A percentile compares a stretch with the other conserved stretches of the same genome.
Conservation (phyloP, 2,797 vertebrate genomes). For the Acanthopagrus latus region DNA sequence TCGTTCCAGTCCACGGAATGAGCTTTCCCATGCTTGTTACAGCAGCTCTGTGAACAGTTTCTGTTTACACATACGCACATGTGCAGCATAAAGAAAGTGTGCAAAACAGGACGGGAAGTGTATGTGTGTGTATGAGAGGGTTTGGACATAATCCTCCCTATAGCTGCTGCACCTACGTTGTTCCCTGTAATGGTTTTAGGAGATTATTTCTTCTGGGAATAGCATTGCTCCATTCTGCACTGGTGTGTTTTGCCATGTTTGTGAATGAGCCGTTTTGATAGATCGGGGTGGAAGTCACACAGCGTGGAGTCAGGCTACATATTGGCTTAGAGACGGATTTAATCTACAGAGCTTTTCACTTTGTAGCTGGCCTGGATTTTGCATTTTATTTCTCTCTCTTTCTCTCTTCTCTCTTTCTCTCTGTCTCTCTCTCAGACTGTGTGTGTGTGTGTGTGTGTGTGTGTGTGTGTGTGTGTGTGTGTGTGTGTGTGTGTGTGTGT, state of each 20-base stretch:
- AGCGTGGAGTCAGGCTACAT: conserved; percentile 67
- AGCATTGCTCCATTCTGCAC: conserved; percentile 73
- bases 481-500: background rate
- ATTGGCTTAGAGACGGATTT: conserved; percentile 80
- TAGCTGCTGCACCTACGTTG: conserved; percentile 80
- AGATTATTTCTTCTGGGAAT: conserved; percentile 84
- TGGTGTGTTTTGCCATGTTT: conserved; percentile 71
- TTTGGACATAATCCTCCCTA: conserved; percentile 77
- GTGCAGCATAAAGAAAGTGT: conserved; percentile 42
- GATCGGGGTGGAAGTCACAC: conserved; percentile 65
- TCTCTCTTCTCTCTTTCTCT: too few species aligned
- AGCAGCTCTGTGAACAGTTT: conserved; percentile 49
- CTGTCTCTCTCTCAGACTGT: background rate
- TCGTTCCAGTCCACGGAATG: conserved; percentile 30
- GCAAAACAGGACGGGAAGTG: conserved; percentile 44
- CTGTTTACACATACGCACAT: conserved; percentile 34
- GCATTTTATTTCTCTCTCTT: conserved; percentile 9
- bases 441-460: conserved; percentile 4
- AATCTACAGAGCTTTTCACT: conserved; percentile 72
- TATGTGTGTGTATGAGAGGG: conserved; percentile 18
- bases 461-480: background rate
- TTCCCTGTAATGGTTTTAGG: conserved; percentile 85
- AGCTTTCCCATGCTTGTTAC: conserved; percentile 62
- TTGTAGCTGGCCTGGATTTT: conserved; percentile 65
- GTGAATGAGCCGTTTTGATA: conserved; percentile 80